phyloP scores from a whole-genome alignment of 2,797 vertebrate genomes.

The Cephalopachus bancanus region DNA sequence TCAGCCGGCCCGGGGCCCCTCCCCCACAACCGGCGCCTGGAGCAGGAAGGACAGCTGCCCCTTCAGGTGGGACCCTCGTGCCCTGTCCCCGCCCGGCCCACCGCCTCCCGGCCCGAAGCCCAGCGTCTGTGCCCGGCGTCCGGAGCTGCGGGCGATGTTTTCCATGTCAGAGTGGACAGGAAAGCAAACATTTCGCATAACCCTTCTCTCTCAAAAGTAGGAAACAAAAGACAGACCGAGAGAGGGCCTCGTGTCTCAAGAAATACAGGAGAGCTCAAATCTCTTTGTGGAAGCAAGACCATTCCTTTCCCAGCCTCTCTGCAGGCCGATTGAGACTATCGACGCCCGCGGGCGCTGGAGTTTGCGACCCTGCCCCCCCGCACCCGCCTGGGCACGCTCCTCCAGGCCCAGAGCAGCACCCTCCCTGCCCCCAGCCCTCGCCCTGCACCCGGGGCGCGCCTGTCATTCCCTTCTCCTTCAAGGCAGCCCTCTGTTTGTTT shows the following conservation, averaged over 20 bases:
- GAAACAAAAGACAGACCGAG: conserved; percentile 83
- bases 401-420: not conserved
- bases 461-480: conserved; percentile 68
- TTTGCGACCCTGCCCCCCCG: not conserved
- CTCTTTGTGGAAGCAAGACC: conserved; percentile 76
- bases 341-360: not conserved
- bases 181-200: conserved; percentile 74
- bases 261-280: conserved; percentile 63
- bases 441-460: not conserved
- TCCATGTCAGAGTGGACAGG: conserved; percentile 35
- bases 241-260: conserved; percentile 83
- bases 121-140: not conserved
- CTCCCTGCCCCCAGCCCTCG: not conserved
- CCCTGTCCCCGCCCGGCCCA: not conserved
- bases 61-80: not conserved
- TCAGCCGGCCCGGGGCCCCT: not conserved
- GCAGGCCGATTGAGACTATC: conserved; percentile 60
- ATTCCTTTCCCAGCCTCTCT: conserved; percentile 31
- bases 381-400: not conserved
- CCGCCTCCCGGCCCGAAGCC: not conserved
- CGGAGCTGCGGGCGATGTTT: conserved; percentile 1
- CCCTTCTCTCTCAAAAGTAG: conserved; percentile 75
- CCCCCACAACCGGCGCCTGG: not conserved
- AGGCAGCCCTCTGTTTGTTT: conserved; percentile 74
- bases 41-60: not conserved